These are phyloP conservation scores for Eulemur albifrons DNA, from an alignment of 2,797 vertebrate genomes.

Conservation along the genomic window DNA sequence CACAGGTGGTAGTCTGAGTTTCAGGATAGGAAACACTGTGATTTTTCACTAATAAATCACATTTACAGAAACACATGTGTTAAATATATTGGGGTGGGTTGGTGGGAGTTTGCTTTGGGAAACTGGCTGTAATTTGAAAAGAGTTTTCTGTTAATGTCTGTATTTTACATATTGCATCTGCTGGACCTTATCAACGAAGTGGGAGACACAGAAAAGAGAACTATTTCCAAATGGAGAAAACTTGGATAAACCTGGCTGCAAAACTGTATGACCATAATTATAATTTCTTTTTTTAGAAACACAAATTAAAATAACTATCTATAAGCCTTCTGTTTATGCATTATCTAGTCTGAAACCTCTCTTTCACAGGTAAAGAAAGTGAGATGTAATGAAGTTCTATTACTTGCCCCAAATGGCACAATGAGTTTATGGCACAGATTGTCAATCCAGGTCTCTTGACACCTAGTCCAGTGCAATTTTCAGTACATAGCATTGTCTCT, in stretches of 20 bases:
- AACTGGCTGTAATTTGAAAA: conserved; percentile 40
- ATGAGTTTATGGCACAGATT: neutral
- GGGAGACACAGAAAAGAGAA: neutral
- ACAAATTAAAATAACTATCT: conserved; percentile 21
- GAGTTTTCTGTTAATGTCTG: neutral
- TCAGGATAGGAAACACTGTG: conserved; percentile 5
- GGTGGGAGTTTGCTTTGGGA: conserved; percentile 23
- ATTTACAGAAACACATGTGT: conserved; percentile 40
- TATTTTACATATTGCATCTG: conserved; percentile 12
- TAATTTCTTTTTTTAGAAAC: conserved; percentile 11
- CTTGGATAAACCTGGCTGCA: neutral
- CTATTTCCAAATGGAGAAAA: neutral
- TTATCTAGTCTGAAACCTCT: neutral
- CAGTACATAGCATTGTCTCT: neutral
- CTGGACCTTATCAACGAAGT: conserved; percentile 5
- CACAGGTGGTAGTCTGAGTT: neutral
- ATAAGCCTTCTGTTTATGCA: neutral
- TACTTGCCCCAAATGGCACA: neutral
- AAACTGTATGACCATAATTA: neutral
- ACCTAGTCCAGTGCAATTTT: neutral
- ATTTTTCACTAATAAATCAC: conserved; percentile 41
- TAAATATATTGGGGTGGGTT: neutral
- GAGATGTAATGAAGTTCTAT: neutral
- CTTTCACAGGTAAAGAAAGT: neutral
- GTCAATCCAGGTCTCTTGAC: neutral